Percentiles rank a stretch among this genome's conserved stretches.
Conservation (phyloP, 2,113 vertebrate genomes). For the Bubalus kerabau region DNA sequence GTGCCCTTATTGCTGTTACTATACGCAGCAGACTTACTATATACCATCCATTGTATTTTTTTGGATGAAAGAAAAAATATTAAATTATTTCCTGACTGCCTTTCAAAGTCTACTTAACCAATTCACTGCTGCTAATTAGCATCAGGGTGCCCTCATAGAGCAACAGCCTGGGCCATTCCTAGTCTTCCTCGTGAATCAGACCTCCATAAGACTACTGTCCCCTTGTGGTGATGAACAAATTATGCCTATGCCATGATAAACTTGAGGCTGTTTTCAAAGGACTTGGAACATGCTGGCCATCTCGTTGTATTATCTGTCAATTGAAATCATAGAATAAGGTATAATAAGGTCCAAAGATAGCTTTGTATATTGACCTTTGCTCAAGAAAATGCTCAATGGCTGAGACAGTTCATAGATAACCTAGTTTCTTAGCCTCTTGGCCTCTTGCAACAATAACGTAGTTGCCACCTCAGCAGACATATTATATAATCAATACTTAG, state of each 20-base stretch:
- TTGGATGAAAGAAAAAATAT: constrained; percentile 55
- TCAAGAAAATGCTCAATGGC: constrained; percentile 62
- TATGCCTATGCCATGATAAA: constrained; percentile 45
- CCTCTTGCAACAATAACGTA: constrained; percentile 61
- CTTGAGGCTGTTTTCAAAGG: constrained; percentile 48
- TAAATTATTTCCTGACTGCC: constrained; percentile 43
- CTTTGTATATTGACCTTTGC: constrained; percentile 52
- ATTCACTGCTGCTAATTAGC: constrained; percentile 61
- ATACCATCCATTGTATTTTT: constrained; percentile 23
- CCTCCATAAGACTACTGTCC: constrained; percentile 42
- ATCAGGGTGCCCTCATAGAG: constrained; percentile 1
- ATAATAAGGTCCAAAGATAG: constrained; percentile 49
- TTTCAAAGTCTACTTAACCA: constrained; percentile 62
- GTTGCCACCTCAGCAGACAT: constrained; percentile 73
- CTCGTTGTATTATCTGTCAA: constrained; percentile 53
- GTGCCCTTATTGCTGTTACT: constrained; percentile 30
- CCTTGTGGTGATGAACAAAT: constrained; percentile 28
- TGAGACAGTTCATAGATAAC: constrained; percentile 59
- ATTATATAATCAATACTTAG: constrained; percentile 74
- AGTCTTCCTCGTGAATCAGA: constrained; percentile 5
- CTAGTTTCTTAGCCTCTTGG: constrained; percentile 57
- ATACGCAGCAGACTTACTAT: constrained; percentile 55
- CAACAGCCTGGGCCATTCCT: neutral
- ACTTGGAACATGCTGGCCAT: neutral
- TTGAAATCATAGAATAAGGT: constrained; percentile 54